These are phyloP conservation scores for Spodoptera exigua DNA, from an alignment of 2,888 invertebrate species.

Conservation along the genomic window DNA sequence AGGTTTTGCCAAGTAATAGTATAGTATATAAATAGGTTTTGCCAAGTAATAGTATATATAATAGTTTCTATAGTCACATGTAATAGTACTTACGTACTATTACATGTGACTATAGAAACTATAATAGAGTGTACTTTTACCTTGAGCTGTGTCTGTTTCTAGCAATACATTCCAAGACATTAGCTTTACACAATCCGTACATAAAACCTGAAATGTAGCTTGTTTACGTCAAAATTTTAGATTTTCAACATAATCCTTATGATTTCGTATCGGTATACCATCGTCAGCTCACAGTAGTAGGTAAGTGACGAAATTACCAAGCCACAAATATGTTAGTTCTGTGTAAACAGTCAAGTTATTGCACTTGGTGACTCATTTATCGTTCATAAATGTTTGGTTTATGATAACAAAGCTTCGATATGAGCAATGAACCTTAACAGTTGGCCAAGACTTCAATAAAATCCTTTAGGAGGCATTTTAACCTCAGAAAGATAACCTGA, in stretches of 20 bases:
- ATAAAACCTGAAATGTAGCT: too few species aligned
- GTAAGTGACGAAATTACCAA: constrained; percentile 22
- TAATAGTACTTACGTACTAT: too few species aligned
- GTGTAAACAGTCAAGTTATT: constrained; percentile 50
- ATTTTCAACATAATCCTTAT: not conserved
- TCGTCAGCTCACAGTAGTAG: not conserved
- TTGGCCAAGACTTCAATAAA: not conserved
- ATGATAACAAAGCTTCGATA: constrained; percentile 43
- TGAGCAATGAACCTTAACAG: constrained; percentile 7
- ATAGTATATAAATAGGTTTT: too few species aligned
- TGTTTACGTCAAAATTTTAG: not conserved
- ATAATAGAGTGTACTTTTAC: too few species aligned
- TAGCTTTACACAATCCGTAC: too few species aligned
- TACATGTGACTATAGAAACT: too few species aligned
- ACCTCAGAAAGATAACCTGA: not conserved
- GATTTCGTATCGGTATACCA: constrained; percentile 6
- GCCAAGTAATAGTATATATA: too few species aligned
- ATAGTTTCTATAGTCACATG: too few species aligned
- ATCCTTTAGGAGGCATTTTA: constrained; percentile 1
- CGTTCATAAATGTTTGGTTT: constrained; percentile 54
- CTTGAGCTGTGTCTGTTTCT: too few species aligned
- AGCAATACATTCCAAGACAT: too few species aligned
- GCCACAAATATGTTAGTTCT: constrained; percentile 14
- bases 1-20: too few species aligned
- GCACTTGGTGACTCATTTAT: constrained; percentile 55